Evolutionary conservation across 1,140 invertebrate species (phyloP).

Genomic region (Drusus annulatus): DNA sequence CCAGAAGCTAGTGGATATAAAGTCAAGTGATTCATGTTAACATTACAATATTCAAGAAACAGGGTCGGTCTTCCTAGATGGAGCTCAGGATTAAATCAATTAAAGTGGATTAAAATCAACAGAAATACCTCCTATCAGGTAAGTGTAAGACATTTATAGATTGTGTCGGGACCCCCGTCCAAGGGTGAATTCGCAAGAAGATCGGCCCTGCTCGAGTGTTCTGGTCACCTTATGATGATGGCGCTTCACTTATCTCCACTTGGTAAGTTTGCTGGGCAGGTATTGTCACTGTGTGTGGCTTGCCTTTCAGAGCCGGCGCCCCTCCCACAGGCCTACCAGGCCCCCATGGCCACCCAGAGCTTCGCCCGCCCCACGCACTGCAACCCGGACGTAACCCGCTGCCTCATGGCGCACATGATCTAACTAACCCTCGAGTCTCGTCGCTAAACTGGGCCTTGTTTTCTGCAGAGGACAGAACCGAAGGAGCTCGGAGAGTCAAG

Average conservation of each 20-base stretch:
- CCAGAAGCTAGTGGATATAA: too few species aligned
- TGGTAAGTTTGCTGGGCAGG: conserved; percentile 14
- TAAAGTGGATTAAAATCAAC: too few species aligned
- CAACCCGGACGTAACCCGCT: conserved; percentile 73
- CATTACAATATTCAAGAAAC: too few species aligned
- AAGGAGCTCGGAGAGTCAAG: not conserved
- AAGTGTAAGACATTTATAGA: too few species aligned
- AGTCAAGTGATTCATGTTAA: too few species aligned
- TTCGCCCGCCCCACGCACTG: conserved; percentile 69
- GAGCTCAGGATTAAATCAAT: too few species aligned
- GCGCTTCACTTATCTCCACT: conserved; percentile 33
- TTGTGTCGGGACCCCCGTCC: too few species aligned
- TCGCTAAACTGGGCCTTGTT: conserved; percentile 42
- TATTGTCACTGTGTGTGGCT: conserved; percentile 59
- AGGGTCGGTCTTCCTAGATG: too few species aligned
- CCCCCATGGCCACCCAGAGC: conserved; percentile 62
- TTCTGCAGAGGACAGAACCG: conserved; percentile 41
- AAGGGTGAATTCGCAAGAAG: not conserved
- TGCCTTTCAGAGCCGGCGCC: conserved; percentile 71
- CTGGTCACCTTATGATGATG: conserved; percentile 15
- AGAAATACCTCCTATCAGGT: too few species aligned
- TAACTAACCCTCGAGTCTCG: conserved; percentile 61
- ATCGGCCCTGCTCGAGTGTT: not conserved
- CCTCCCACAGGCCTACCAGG: conserved; percentile 65
- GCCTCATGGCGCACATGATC: conserved; percentile 74